Evolutionary conservation across 2,113 vertebrate species (phyloP).

Genomic region (Alces alces): DNA sequence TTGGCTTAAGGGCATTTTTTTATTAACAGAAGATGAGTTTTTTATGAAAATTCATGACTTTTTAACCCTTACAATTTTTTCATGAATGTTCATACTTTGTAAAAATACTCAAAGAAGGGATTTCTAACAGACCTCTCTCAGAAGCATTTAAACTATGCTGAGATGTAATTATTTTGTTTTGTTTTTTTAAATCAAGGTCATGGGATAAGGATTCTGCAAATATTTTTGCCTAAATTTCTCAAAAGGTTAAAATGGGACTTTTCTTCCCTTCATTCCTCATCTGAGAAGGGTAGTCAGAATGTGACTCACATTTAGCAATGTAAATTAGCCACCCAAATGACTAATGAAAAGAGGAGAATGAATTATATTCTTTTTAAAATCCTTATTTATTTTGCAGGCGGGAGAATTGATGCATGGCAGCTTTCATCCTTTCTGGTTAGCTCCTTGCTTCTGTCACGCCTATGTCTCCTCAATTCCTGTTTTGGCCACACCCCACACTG

Average conservation of each 20-base stretch:
- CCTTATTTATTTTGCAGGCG: not conserved
- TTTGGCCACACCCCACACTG: not conserved
- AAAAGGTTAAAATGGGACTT: not conserved
- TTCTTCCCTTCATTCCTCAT: not conserved
- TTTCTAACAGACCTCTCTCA: not conserved
- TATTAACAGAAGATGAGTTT: slow-evolving; percentile 14
- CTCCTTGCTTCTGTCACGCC: not conserved
- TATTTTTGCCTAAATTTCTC: not conserved
- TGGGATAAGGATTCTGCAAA: not conserved
- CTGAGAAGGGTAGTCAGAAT: not conserved
- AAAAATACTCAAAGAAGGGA: not conserved
- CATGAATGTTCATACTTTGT: not conserved
- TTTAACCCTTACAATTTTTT: not conserved
- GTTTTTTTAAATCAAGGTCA: not conserved
- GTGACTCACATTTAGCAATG: not conserved
- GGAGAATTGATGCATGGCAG: not conserved
- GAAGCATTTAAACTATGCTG: not conserved
- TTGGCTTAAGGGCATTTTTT: not conserved
- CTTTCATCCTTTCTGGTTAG: not conserved
- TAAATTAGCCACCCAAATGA: not conserved
- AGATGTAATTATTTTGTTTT: not conserved
- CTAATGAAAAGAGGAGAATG: not conserved
- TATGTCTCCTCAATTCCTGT: not conserved
- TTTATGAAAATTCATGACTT: not conserved
- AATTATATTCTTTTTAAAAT: not conserved